These are phyloP conservation scores for Polyploca ridens DNA, from an alignment of 2,888 invertebrate genomes.

Conservation along the genomic window DNA sequence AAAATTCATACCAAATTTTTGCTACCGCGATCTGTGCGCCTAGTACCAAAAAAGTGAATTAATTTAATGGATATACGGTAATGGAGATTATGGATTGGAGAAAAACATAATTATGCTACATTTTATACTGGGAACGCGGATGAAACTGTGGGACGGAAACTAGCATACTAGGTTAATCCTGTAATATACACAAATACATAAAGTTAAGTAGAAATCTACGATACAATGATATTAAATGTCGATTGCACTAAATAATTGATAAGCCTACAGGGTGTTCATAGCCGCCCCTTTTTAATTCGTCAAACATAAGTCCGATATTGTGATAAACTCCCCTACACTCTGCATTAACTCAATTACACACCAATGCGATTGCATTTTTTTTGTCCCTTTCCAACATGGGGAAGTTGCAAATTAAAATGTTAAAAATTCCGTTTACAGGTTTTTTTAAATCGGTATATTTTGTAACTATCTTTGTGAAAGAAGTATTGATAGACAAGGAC, in stretches of 20 bases:
- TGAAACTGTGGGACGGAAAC: too few relatives aligned
- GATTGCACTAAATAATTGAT: constrained; percentile 20
- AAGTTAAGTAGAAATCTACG: not conserved
- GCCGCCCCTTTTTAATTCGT: constrained; percentile 76
- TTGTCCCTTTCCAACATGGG: not conserved
- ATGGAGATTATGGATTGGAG: too few relatives aligned
- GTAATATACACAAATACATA: too few relatives aligned
- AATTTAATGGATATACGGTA: too few relatives aligned
- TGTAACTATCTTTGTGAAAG: not conserved
- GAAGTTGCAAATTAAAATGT: not conserved
- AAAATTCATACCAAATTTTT: too few relatives aligned
- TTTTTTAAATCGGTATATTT: not conserved
- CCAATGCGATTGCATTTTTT: constrained; percentile 36
- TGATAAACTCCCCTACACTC: constrained; percentile 51
- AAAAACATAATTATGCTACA: too few relatives aligned
- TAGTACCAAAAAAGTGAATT: too few relatives aligned
- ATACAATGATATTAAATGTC: not conserved
- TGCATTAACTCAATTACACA: constrained; percentile 65
- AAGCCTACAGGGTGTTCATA: constrained; percentile 27
- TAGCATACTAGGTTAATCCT: too few relatives aligned
- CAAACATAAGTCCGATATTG: constrained; percentile 62
- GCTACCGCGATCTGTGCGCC: too few relatives aligned
- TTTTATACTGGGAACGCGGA: too few relatives aligned
- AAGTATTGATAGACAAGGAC: too few relatives aligned
- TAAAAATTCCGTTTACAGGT: constrained; percentile 9